phyloP scores from a whole-genome alignment of 2,797 vertebrate genomes.

The Pseudochromis fuscus region DNA sequence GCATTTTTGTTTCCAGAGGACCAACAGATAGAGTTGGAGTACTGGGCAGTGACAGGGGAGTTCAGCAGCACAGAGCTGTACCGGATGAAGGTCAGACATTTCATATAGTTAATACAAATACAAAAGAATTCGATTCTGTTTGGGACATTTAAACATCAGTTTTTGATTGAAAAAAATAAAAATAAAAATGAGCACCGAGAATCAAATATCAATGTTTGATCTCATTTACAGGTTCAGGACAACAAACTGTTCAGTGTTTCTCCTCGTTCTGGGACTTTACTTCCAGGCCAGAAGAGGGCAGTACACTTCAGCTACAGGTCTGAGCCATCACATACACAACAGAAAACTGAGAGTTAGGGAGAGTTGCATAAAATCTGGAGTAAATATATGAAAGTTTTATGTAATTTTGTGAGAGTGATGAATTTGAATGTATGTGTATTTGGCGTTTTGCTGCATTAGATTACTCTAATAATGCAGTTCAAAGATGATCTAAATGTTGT shows the following conservation, averaged over 20 bases:
- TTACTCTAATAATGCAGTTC: neutral
- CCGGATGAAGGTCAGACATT: slow-evolving; percentile 86
- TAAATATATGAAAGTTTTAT: neutral
- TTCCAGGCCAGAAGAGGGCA: slow-evolving; percentile 87
- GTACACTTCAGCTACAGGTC: slow-evolving; percentile 92
- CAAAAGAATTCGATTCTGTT: no score
- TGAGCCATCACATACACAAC: slow-evolving; percentile 9
- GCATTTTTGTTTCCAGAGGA: slow-evolving; percentile 92
- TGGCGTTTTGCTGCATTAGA: neutral
- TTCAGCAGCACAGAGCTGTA: slow-evolving; percentile 86
- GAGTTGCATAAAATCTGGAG: neutral
- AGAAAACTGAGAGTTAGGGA: neutral
- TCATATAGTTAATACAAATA: neutral
- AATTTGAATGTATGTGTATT: neutral
- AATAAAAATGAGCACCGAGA: no score
- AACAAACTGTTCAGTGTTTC: slow-evolving; percentile 88
- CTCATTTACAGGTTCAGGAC: slow-evolving; percentile 79
- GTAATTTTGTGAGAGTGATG: neutral
- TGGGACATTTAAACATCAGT: neutral
- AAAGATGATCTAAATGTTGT: slow-evolving; percentile 14
- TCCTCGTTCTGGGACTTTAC: slow-evolving; percentile 88
- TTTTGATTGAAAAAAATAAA: neutral
- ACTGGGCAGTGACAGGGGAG: slow-evolving; percentile 88
- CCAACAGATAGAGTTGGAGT: slow-evolving; percentile 90
- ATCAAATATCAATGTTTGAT: neutral